A percentile compares a stretch with the other conserved stretches of the same genome.
These are phyloP conservation scores for Noctua janthe DNA, from an alignment of 2,888 invertebrate species.

Conservation along the genomic window DNA sequence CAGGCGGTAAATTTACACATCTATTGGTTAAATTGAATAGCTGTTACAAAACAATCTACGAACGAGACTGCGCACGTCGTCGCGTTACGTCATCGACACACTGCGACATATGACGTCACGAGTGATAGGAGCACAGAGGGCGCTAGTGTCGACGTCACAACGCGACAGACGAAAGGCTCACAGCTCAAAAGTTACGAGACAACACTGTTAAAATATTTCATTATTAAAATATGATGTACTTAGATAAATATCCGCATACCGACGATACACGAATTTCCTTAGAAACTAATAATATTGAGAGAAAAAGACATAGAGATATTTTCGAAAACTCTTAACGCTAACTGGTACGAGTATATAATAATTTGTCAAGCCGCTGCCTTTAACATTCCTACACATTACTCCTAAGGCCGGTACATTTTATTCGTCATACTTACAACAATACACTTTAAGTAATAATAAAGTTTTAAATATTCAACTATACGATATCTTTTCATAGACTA, in stretches of 20 bases:
- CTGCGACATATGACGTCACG: conserved; percentile 18
- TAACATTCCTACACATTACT: conserved; percentile 84
- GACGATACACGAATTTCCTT: conserved; percentile 72
- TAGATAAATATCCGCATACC: conserved; percentile 63
- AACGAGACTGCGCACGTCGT: conserved; percentile 64
- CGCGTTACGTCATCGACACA: conserved; percentile 45
- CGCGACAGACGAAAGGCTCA: background rate
- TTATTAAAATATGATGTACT: conserved; percentile 76
- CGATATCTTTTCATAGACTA: conserved; percentile 78
- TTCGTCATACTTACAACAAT: conserved; percentile 85
- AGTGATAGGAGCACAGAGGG: conserved; percentile 37
- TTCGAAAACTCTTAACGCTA: conserved; percentile 86
- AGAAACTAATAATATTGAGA: conserved; percentile 87
- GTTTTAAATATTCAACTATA: conserved; percentile 86
- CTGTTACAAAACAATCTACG: conserved; percentile 80
- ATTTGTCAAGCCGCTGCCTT: conserved; percentile 83
- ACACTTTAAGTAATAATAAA: conserved; percentile 86
- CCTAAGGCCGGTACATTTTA: conserved; percentile 89
- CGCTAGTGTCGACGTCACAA: conserved; percentile 57
- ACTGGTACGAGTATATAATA: conserved; percentile 82
- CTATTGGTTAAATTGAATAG: conserved; percentile 78
- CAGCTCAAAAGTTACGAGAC: conserved; percentile 67
- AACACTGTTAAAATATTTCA: conserved; percentile 79
- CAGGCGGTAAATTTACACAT: conserved; percentile 84
- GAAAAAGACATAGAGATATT: conserved; percentile 88